A percentile compares a stretch with the other conserved stretches of the same genome.
Evolutionary conservation across 1,140 invertebrate genomes (phyloP).

Genomic region (Ceratina australensis): DNA sequence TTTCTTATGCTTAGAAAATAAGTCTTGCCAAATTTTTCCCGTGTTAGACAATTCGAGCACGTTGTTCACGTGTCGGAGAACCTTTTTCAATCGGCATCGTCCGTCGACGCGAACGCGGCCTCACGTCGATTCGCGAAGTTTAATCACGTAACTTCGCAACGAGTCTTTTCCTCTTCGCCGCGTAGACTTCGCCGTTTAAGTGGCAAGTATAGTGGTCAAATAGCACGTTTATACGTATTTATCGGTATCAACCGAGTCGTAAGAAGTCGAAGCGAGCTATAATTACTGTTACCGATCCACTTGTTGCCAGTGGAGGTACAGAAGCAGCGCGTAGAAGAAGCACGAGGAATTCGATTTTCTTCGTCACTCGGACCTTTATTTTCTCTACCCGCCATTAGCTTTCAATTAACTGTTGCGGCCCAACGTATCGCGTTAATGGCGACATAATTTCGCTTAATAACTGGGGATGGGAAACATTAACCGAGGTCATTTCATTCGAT

Average conservation of each 20-base stretch:
- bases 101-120: conserved; percentile 1
- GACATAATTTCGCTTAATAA: not conserved
- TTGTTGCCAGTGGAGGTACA: not conserved
- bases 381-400: not conserved
- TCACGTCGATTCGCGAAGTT: conserved; percentile 9
- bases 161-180: conserved; percentile 63
- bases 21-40: too few relatives aligned
- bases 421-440: not conserved
- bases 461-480: not conserved
- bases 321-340: not conserved
- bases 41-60: too few relatives aligned
- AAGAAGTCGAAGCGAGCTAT: conserved; percentile 17
- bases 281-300: conserved; percentile 27
- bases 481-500: too few relatives aligned
- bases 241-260: conserved; percentile 37
- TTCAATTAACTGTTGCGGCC: not conserved
- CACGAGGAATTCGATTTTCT: not conserved
- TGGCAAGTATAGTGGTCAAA: conserved; percentile 32
- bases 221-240: conserved; percentile 28
- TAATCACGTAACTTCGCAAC: conserved; percentile 61
- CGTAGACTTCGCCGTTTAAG: conserved; percentile 26
- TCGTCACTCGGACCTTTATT: not conserved
- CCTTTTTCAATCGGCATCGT: too few relatives aligned
- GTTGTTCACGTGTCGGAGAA: too few relatives aligned
- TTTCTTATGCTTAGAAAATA: too few relatives aligned